Base-by-base conservation (phyloP, 2,797 vertebrate species). In the Tragelaphus eurycerus region DNA sequence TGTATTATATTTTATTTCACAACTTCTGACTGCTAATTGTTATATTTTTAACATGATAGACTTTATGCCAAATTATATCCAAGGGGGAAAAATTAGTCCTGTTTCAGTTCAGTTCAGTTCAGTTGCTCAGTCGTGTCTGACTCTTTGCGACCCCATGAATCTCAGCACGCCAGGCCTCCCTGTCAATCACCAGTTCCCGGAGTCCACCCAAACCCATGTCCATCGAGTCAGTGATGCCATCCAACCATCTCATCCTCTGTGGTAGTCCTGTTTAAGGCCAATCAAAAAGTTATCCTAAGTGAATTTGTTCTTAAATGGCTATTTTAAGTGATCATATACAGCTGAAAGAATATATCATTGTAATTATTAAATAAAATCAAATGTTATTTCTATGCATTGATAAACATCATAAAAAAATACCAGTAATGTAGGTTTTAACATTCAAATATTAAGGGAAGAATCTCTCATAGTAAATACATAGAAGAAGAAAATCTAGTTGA, bases 1-100 rank as follows among this genome's bases (percentile, higher is more conserved):
- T 48, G 31, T 81, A 64, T 90, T 96, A 60, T 62, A 92, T 92
- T 92, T 82, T n/a, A 85, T 84, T 95, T 95, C 27, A 92, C 25
- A 89, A 27, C 16, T 86, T 90, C 55, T 79, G 92, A 95, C 27
- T 93, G 25, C 15, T 78, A 15, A 85, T 59, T 64, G 15, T 57
- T 79, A 71, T 94, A 89, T 34, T 86, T 95, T 93, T 95, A 91
- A 5, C n/a, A 27, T 90, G 34, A 86, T 86, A 87, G 86, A 86
- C 78, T 87, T 74, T 86, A 89, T 57, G 27, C 55, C 38, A 76
- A 50, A 81, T 87, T 82, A 88, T 86, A 74, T 74, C 9, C 25
- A 31, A 19, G 34, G 23, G 31, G 52, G 92, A 76, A 76, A 89
- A 48, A 81, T 85, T 60, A 90, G 50, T 87, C 31, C 29, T 90